phyloP scores from a whole-genome alignment of 2,888 invertebrate genomes.

The Brenthis daphne region DNA sequence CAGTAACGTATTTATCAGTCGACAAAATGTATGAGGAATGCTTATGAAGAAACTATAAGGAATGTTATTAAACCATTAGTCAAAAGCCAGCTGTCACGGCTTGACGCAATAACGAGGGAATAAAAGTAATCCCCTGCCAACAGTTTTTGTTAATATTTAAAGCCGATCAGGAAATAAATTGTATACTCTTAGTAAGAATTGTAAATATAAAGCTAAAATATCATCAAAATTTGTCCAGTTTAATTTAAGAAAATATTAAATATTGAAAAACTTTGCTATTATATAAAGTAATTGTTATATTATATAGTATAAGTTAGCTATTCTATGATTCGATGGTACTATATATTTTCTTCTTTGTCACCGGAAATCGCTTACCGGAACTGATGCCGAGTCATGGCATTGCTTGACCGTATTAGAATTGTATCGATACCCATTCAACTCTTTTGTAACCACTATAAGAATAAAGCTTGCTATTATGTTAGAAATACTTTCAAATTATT shows the following conservation, averaged over 20 bases:
- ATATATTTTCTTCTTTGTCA: slow-evolving; percentile 15
- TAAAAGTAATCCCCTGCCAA: slow-evolving; percentile 22
- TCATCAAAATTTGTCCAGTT: background rate
- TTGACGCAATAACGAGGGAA: slow-evolving; percentile 27
- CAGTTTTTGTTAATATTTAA: slow-evolving; percentile 25
- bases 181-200: background rate
- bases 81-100: slow-evolving; percentile 32
- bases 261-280: no score
- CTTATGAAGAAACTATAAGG: slow-evolving; percentile 18
- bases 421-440: slow-evolving; percentile 26
- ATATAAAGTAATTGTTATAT: background rate
- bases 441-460: slow-evolving; percentile 26
- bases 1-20: slow-evolving; percentile 7
- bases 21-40: slow-evolving; percentile 6
- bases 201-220: background rate
- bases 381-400: slow-evolving; percentile 39
- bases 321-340: background rate
- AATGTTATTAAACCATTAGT: slow-evolving; percentile 40
- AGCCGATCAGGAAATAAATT: slow-evolving; percentile 20
- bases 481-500: slow-evolving; percentile 21
- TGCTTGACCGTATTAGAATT: slow-evolving; percentile 39
- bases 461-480: slow-evolving; percentile 5
- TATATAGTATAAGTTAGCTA: no score
- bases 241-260: background rate
- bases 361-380: slow-evolving; percentile 40